Evolutionary conservation across 2,888 invertebrate genomes (phyloP).

Genomic region (Pyralis farinalis): DNA sequence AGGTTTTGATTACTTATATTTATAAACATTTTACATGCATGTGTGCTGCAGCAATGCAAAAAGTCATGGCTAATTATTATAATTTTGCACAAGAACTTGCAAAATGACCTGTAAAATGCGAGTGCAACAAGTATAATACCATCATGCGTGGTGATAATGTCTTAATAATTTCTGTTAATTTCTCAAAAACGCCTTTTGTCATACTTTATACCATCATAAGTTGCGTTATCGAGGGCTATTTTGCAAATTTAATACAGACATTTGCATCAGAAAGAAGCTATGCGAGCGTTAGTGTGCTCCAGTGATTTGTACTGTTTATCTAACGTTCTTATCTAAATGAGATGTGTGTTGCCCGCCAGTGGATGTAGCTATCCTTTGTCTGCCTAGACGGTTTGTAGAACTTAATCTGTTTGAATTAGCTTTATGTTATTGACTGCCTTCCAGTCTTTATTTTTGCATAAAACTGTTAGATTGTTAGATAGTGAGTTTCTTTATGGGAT

Average conservation of each 20-base stretch:
- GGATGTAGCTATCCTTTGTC: not conserved
- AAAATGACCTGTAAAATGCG: no score
- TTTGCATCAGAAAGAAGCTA: conserved; percentile 76
- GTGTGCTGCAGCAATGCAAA: no score
- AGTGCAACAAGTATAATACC: no score
- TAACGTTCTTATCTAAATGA: conserved; percentile 69
- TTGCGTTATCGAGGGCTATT: conserved; percentile 67
- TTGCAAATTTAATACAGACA: conserved; percentile 77
- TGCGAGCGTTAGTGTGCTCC: conserved; percentile 59
- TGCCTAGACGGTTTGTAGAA: not conserved
- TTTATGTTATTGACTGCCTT: not conserved
- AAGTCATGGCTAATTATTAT: no score
- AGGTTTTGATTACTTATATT: no score
- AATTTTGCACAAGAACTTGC: no score
- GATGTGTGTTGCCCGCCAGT: conserved; percentile 41
- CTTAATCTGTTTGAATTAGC: not conserved
- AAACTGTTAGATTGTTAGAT: not conserved
- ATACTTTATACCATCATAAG: conserved; percentile 29
- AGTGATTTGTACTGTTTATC: conserved; percentile 75
- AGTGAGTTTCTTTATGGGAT: no score
- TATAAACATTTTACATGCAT: no score
- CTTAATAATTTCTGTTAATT: no score
- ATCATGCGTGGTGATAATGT: no score
- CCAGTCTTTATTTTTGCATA: not conserved
- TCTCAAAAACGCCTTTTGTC: conserved; percentile 15